Evolutionary conservation across 2,797 vertebrate genomes (phyloP).

Genomic region (Hypotaenidia okinawae): DNA sequence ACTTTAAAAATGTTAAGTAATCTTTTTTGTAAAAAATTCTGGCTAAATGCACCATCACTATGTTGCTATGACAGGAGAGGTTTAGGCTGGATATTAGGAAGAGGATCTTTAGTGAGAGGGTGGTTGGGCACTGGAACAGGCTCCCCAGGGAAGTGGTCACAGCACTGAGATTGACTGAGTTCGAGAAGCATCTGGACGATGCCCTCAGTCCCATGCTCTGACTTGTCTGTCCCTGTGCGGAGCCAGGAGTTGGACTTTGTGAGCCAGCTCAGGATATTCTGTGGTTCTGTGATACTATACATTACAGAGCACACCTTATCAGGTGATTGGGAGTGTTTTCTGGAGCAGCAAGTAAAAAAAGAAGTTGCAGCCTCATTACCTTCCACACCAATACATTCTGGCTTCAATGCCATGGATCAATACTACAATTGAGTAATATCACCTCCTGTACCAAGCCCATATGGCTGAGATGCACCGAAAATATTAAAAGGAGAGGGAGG

Average conservation of each 20-base stretch:
- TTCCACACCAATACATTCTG: background rate
- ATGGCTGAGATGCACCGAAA: background rate
- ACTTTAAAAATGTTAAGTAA: background rate
- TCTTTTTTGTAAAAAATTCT: conserved; percentile 6
- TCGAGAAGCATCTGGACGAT: no score
- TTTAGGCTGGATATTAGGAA: no score
- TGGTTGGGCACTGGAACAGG: no score
- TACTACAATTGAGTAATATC: background rate
- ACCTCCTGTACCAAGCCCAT: background rate
- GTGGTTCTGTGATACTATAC: background rate
- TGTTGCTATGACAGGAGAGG: no score
- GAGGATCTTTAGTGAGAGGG: no score
- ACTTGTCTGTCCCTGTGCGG: no score
- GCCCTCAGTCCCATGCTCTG: no score
- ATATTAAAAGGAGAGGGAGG: background rate
- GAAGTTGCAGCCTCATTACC: background rate
- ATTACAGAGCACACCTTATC: background rate
- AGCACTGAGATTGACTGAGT: no score
- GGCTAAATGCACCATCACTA: background rate
- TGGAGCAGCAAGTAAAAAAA: background rate
- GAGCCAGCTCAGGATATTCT: no score
- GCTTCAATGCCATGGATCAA: background rate
- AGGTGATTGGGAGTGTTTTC: background rate
- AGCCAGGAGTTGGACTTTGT: no score
- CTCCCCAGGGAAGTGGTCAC: no score